A percentile compares a stretch with the other conserved stretches of the same genome.
phyloP scores from a whole-genome alignment of 2,113 vertebrate species.

The Podarcis cretensis region DNA sequence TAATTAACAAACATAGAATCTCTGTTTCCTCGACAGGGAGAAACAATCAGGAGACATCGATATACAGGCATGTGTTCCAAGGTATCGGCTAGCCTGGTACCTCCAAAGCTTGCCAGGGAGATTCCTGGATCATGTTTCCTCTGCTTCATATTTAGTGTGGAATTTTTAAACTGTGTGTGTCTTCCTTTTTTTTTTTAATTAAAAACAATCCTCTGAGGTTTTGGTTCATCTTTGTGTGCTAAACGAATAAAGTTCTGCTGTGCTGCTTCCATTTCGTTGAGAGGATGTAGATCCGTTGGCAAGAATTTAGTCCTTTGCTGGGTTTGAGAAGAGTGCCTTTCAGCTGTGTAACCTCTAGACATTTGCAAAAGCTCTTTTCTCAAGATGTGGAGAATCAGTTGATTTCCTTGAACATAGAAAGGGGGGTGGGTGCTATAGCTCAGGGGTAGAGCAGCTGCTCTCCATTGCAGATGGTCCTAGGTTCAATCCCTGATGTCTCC shows the following conservation, averaged over 20 bases:
- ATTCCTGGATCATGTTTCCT: neutral
- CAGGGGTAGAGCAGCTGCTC: neutral
- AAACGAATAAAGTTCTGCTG: conserved; percentile 12
- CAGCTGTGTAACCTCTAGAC: neutral
- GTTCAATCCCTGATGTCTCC: neutral
- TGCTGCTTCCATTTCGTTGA: neutral
- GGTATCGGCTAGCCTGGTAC: neutral
- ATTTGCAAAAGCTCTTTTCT: neutral
- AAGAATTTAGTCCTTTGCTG: neutral
- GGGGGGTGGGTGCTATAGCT: neutral
- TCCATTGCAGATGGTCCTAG: too few relatives aligned
- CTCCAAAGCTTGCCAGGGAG: conserved; percentile 8
- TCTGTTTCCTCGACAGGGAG: neutral
- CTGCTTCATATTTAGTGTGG: neutral
- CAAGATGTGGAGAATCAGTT: neutral
- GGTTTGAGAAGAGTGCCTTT: neutral
- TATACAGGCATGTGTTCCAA: conserved; percentile 12
- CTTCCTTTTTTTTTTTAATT: conserved; percentile 6
- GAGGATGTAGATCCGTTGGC: neutral
- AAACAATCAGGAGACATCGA: neutral
- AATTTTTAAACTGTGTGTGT: conserved; percentile 4
- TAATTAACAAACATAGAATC: neutral
- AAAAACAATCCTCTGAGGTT: conserved; percentile 15
- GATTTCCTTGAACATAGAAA: neutral
- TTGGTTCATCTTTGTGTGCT: conserved; percentile 14